Evolutionary conservation across 2,797 vertebrate genomes (phyloP).

Genomic region (Chloroceryle amazona): DNA sequence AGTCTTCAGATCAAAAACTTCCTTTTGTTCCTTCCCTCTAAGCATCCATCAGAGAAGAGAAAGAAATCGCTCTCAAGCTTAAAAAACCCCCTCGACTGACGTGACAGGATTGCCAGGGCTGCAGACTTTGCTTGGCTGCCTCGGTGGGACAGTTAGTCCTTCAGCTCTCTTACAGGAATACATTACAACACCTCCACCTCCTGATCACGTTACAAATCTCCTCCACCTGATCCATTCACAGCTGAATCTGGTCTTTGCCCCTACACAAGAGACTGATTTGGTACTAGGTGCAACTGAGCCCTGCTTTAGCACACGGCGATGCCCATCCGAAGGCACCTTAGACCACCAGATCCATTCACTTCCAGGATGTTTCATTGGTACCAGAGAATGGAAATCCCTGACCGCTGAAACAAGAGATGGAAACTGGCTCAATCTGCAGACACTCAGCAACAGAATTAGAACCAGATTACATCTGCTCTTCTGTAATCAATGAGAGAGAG

Average conservation of each 20-base stretch:
- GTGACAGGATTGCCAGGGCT: neutral
- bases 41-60: neutral
- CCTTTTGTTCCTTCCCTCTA: neutral
- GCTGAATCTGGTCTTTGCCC: neutral
- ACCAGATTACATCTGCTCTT: neutral
- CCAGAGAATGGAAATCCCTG: neutral
- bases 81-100: neutral
- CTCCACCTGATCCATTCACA: neutral
- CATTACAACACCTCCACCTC: neutral
- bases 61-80: neutral
- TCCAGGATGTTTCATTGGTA: neutral
- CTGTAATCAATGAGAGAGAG: neutral
- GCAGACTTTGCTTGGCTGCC: neutral
- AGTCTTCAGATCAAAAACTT: neutral
- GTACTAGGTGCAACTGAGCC: neutral
- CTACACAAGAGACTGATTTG: neutral
- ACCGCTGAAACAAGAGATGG: neutral
- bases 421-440: neutral
- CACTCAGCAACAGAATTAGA: neutral
- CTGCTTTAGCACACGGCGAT: rapidly evolving
- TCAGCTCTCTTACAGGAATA: neutral
- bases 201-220: neutral
- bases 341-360: neutral
- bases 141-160: neutral
- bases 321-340: neutral